These are phyloP conservation scores for Gymnarchus niloticus DNA, from an alignment of 2,113 vertebrate species.

Conservation along the genomic window DNA sequence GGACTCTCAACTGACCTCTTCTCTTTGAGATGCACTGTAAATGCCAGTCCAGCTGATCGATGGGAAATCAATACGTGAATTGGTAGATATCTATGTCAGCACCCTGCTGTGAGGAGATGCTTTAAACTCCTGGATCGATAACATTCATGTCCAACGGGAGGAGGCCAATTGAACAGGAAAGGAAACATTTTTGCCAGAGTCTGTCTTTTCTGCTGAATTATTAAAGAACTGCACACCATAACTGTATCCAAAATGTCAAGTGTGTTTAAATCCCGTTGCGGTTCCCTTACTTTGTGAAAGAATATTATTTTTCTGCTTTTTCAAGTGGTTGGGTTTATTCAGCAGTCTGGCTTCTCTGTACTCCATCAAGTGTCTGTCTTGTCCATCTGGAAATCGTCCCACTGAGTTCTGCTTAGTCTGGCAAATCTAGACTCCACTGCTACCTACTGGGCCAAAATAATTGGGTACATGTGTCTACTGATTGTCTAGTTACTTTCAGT, in stretches of 20 bases:
- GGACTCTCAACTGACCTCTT: background rate
- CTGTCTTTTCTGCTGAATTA: conserved; percentile 12
- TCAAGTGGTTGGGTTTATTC: background rate
- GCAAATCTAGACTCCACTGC: background rate
- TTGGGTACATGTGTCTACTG: background rate
- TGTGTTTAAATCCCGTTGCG: background rate
- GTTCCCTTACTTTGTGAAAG: background rate
- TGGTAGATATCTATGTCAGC: background rate
- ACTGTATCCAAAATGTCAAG: background rate
- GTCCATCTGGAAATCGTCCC: background rate
- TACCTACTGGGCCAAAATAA: background rate
- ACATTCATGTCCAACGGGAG: background rate
- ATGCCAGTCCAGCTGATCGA: background rate
- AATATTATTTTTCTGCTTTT: background rate
- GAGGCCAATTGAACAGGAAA: background rate
- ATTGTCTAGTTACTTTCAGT: background rate
- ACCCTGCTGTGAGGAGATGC: background rate
- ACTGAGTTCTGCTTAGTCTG: background rate
- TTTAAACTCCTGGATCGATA: conserved; percentile 12
- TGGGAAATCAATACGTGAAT: background rate
- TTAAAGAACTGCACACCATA: conserved; percentile 5
- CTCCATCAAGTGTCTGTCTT: background rate
- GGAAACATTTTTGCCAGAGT: conserved; percentile 15
- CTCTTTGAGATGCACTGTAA: background rate
- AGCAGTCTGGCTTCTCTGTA: background rate